A percentile compares a stretch with the other conserved stretches of the same genome.
phyloP scores from a whole-genome alignment of 2,113 vertebrate genomes.

The Candoia aspera region DNA sequence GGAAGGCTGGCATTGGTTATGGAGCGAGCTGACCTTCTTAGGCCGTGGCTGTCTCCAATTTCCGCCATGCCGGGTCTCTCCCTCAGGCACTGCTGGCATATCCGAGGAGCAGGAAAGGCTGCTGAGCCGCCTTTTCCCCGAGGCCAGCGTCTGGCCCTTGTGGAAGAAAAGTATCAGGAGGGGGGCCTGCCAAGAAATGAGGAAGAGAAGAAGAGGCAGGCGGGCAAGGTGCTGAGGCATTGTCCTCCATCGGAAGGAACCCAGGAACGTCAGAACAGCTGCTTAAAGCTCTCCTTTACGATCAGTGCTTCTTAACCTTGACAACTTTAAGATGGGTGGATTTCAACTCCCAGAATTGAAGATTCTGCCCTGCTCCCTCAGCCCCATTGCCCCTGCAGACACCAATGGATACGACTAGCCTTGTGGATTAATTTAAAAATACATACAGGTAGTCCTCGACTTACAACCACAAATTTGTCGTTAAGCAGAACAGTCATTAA shows the following conservation, averaged over 20 bases:
- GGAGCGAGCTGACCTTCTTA: neutral
- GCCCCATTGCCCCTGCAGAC: too few species aligned
- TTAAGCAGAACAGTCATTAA: too few species aligned
- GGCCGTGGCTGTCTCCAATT: neutral
- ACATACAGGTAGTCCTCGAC: too few species aligned
- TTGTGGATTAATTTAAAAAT: too few species aligned
- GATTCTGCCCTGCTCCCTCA: too few species aligned
- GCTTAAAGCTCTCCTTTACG: too few species aligned
- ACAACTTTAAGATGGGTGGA: too few species aligned
- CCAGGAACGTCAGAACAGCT: too few species aligned
- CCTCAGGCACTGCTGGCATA: neutral
- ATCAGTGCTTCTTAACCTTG: too few species aligned
- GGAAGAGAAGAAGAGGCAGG: neutral
- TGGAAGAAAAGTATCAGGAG: neutral
- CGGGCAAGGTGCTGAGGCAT: rapidly evolving
- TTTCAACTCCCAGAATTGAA: too few species aligned
- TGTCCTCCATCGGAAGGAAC: neutral
- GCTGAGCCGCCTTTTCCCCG: neutral
- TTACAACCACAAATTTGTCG: too few species aligned
- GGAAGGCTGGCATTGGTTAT: neutral
- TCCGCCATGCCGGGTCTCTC: neutral
- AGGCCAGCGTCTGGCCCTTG: neutral
- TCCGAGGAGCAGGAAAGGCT: neutral
- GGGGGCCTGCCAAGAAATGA: neutral
- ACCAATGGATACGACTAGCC: too few species aligned